Evolutionary conservation across 2,113 vertebrate genomes (phyloP).

Genomic region (Microtus oregoni): DNA sequence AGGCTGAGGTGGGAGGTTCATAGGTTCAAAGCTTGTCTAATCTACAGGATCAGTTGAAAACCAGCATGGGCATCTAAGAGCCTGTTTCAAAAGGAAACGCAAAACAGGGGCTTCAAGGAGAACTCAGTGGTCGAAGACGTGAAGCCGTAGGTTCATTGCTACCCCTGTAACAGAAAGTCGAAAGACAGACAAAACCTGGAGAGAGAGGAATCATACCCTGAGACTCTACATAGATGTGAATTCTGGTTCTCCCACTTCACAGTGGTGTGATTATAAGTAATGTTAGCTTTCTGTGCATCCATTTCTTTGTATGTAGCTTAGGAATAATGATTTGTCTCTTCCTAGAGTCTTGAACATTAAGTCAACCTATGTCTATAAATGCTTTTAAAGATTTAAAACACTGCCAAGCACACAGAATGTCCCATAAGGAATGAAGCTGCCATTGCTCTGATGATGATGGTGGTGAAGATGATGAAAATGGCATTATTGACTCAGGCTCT

Average conservation of each 20-base stretch:
- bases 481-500: neutral
- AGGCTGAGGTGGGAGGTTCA: neutral
- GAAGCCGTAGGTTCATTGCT: neutral
- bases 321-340: neutral
- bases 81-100: neutral
- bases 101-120: neutral
- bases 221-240: neutral
- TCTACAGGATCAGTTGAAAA: neutral
- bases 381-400: neutral
- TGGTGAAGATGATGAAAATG: neutral
- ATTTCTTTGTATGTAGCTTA: neutral
- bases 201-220: too few relatives aligned
- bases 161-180: neutral
- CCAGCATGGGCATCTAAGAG: neutral
- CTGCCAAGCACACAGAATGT: neutral
- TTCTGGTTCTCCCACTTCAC: neutral
- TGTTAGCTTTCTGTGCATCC: neutral
- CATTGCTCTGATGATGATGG: neutral
- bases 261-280: neutral
- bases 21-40: neutral
- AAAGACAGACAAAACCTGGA: neutral
- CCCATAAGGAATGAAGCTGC: neutral
- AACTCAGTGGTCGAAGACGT: neutral
- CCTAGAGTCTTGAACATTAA: neutral
- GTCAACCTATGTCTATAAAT: neutral